These are phyloP conservation scores for Chitala chitala DNA, from an alignment of 2,113 vertebrate genomes.

Conservation along the genomic window DNA sequence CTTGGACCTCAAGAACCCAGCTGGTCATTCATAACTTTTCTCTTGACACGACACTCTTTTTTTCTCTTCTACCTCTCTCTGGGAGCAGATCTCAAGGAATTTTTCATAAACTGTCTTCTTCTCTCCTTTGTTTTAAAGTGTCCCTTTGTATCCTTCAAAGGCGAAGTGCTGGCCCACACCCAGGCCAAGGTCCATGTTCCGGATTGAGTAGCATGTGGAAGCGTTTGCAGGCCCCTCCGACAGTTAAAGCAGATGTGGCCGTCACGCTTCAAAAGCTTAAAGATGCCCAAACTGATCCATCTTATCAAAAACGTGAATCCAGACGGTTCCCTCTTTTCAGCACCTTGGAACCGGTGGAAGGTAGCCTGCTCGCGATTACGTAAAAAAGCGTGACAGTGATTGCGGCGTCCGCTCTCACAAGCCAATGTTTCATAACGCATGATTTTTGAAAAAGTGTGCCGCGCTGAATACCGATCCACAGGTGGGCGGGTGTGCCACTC, in stretches of 20 bases:
- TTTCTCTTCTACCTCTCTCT: conserved; percentile 34
- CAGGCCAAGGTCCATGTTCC: conserved; percentile 52
- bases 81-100: conserved; percentile 6
- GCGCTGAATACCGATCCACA: too few relatives aligned
- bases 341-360: neutral
- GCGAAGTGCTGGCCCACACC: conserved; percentile 48
- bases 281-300: neutral
- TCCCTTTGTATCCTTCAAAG: conserved; percentile 47
- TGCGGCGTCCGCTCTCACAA: neutral
- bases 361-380: neutral
- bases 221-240: neutral
- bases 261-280: conserved; percentile 7
- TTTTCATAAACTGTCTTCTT: neutral
- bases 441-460: neutral
- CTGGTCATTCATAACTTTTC: conserved; percentile 22
- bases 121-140: conserved; percentile 38
- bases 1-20: conserved; percentile 1
- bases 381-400: neutral
- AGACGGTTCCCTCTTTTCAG: neutral
- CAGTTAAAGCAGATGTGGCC: neutral
- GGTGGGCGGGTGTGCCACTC: too few relatives aligned
- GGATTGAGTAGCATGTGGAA: neutral
- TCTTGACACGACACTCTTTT: neutral
- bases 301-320: neutral
- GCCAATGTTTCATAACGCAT: neutral